Evolutionary conservation across 2,113 vertebrate genomes (phyloP).

Genomic region (Nothoprocta perdicaria): DNA sequence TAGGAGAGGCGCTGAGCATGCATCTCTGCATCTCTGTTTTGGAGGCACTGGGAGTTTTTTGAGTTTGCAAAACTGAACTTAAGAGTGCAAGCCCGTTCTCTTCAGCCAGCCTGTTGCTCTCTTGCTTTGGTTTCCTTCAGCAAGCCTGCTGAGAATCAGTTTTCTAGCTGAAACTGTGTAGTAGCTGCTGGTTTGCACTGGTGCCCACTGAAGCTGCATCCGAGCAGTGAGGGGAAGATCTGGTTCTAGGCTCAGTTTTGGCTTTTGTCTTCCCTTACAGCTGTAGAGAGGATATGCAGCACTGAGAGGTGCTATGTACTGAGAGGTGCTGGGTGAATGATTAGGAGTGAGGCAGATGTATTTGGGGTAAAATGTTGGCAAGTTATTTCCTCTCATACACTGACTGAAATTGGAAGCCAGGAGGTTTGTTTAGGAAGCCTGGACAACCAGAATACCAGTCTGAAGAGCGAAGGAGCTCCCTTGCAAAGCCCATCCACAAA

Average conservation of each 20-base stretch:
- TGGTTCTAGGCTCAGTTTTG: not conserved
- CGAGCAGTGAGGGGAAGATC: not conserved
- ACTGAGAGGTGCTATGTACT: too few relatives aligned
- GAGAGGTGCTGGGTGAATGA: not conserved
- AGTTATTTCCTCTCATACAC: not conserved
- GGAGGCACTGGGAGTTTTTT: not conserved
- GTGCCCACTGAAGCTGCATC: not conserved
- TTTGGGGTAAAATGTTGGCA: not conserved
- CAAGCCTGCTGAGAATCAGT: not conserved
- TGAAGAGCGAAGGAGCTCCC: not conserved
- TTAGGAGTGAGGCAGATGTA: not conserved
- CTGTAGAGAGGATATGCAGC: not conserved
- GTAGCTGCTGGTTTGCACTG: not conserved
- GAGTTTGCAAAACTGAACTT: not conserved
- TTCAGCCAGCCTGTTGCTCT: not conserved
- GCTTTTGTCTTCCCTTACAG: not conserved
- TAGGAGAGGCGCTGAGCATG: not conserved
- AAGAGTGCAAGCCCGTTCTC: not conserved
- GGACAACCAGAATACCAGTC: not conserved
- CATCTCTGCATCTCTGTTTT: not conserved
- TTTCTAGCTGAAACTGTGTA: not conserved
- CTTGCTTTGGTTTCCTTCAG: not conserved
- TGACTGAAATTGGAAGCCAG: not conserved
- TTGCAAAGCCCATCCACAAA: not conserved
- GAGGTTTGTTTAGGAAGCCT: not conserved